phyloP scores from a whole-genome alignment of 2,797 vertebrate species.

The Xerus rutilus region DNA sequence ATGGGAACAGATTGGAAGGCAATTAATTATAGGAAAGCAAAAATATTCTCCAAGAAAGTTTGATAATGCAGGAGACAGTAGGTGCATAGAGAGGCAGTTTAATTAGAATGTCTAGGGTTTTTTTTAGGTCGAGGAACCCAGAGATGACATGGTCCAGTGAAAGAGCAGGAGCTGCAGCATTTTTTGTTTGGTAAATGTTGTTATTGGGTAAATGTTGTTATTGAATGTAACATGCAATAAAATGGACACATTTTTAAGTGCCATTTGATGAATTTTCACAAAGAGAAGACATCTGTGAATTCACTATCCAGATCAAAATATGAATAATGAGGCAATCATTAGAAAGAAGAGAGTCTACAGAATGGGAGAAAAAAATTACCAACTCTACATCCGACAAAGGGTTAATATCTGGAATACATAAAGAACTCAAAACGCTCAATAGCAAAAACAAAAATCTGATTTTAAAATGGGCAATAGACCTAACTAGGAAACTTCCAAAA shows the following conservation, averaged over 20 bases:
- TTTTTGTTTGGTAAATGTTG: neutral
- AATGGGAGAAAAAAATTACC: neutral
- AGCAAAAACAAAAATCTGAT: neutral
- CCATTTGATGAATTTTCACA: neutral
- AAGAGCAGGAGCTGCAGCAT: neutral
- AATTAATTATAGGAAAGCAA: conserved; percentile 26
- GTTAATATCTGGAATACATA: neutral
- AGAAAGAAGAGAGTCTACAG: neutral
- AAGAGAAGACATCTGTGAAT: neutral
- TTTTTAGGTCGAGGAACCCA: neutral
- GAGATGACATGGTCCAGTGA: neutral
- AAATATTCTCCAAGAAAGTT: neutral
- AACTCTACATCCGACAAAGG: neutral
- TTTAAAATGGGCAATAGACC: neutral
- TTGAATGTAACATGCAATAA: neutral
- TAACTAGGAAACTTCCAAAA: neutral
- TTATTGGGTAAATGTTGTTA: neutral
- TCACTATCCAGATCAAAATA: neutral
- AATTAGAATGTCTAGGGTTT: neutral
- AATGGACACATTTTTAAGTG: neutral
- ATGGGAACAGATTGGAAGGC: neutral
- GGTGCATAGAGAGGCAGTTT: neutral
- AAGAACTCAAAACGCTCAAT: neutral
- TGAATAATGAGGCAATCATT: neutral
- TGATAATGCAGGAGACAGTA: neutral